phyloP scores from a whole-genome alignment of 2,797 vertebrate genomes.

The Gallinago nigripennis region DNA sequence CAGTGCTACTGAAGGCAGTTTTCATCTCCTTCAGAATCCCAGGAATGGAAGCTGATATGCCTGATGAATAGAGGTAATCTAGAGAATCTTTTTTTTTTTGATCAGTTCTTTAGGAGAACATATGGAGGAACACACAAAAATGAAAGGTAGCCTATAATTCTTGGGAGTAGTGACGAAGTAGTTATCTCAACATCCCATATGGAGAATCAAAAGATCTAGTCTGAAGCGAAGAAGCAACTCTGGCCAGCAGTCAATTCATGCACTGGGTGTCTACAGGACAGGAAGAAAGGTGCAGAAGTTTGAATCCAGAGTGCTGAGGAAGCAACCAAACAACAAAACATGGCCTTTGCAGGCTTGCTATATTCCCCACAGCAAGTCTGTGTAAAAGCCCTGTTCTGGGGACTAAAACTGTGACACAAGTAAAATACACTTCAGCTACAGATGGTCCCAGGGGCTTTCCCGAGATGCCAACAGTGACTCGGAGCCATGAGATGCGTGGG shows the following conservation, averaged over 20 bases:
- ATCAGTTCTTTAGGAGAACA: not conserved
- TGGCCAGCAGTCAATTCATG: not conserved
- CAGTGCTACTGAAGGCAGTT: not conserved
- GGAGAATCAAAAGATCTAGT: not conserved
- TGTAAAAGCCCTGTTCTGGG: not conserved
- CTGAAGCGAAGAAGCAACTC: not conserved
- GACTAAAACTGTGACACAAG: not conserved
- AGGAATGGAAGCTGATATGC: not conserved
- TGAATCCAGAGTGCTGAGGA: not conserved
- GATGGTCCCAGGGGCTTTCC: constrained; percentile 35
- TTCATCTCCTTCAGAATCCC: not conserved
- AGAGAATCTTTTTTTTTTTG: not conserved
- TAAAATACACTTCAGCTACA: not conserved
- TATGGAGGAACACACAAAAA: not conserved
- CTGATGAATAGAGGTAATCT: not conserved
- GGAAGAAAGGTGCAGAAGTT: not conserved
- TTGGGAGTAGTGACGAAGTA: not conserved
- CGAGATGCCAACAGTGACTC: not conserved
- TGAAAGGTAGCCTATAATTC: not conserved
- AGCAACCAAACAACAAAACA: not conserved
- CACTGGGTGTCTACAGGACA: not conserved
- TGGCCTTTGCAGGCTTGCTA: not conserved
- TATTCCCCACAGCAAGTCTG: not conserved
- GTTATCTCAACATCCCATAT: not conserved
- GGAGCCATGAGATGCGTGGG: not conserved